A percentile compares a stretch with the other conserved stretches of the same genome.
phyloP scores from a whole-genome alignment of 2,888 invertebrate species.

The Acleris cristana region DNA sequence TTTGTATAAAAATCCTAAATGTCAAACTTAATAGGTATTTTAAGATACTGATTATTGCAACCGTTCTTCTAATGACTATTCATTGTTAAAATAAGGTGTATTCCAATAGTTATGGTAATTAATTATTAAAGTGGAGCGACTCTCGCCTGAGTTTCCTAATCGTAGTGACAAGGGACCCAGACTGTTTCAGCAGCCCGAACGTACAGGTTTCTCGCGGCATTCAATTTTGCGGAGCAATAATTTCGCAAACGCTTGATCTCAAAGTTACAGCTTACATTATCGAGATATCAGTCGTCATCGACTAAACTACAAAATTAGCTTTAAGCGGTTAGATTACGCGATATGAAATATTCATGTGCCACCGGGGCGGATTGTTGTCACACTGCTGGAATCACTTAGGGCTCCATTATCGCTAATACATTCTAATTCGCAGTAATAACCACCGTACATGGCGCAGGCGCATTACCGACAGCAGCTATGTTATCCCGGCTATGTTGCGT shows the following conservation, averaged over 20 bases:
- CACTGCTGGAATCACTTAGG: slow-evolving; percentile 72
- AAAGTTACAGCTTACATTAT: slow-evolving; percentile 15
- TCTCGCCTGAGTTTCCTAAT: too few species aligned
- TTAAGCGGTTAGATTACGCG: slow-evolving; percentile 65
- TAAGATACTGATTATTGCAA: too few species aligned
- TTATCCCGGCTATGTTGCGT: slow-evolving; percentile 11
- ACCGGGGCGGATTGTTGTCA: slow-evolving; percentile 74
- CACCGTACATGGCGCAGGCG: slow-evolving; percentile 46
- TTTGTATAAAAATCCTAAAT: too few species aligned
- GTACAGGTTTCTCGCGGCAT: too few species aligned
- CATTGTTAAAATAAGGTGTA: too few species aligned
- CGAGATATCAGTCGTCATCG: slow-evolving; percentile 40
- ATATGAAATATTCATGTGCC: slow-evolving; percentile 78
- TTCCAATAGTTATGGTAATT: too few species aligned
- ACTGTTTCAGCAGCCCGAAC: too few species aligned
- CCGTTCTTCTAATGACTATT: too few species aligned
- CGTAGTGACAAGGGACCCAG: too few species aligned
- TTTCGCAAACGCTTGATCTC: background rate
- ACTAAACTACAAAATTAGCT: slow-evolving; percentile 59
- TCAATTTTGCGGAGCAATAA: background rate
- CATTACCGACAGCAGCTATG: slow-evolving; percentile 10
- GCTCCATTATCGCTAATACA: slow-evolving; percentile 56
- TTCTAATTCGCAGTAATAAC: slow-evolving; percentile 81
- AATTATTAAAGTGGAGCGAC: too few species aligned
- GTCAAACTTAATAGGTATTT: too few species aligned